Base-by-base conservation (phyloP, 2,113 vertebrate genomes). In the Colistium nudipinnis region DNA sequence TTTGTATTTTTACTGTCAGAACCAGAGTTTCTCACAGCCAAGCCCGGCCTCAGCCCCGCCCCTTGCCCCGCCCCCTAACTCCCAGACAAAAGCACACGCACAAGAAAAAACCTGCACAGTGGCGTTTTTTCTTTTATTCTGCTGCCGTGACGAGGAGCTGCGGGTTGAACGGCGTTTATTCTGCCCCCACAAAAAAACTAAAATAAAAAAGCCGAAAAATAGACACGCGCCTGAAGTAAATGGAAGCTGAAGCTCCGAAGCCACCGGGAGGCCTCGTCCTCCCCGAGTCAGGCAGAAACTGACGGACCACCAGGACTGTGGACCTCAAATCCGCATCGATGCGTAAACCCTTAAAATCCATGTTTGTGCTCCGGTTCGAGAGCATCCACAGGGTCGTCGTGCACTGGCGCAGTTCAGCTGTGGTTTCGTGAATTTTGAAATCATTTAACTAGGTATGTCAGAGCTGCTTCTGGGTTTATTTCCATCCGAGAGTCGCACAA, bases 21-120 rank as follows among this genome's bases (percentile, higher is more conserved):
- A 62, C 74, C 39, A 81, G 78, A 75, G 62, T 61, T 71, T 70
- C 80, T 77, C 80, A 82, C 80, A 75, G 77, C 76, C 84, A 80
- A 68, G 73, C 65, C 73, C 33, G 14, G 19, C 70, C 66, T 30
- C 66, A 11, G 20, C 27, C 53, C 64, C 47, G 24, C 14, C 49
- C 25, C 30, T 31, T 56, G 10, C 30, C 45, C 51, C 52, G 28
- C 4, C 20, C 22, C 10, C 20, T 3, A 44, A 2, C 62, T 24
- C 25, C 16, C 51, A 17, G 27, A 35, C 41, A 36, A 24, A 36
- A 28, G 20, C 47, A 1, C 16, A 25, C 31, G n/a, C 39, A 31
- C 2, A 6, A 33, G 20, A 33, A 7, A 30, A 39, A 25, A 16
- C 25, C 39, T 48, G 45, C 60, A 44, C 27, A 7, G 4, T 20